Evolutionary conservation across 2,113 vertebrate species (phyloP), one percentile per base, ranked within the genome.

Genomic region (Turnix velox): DNA sequence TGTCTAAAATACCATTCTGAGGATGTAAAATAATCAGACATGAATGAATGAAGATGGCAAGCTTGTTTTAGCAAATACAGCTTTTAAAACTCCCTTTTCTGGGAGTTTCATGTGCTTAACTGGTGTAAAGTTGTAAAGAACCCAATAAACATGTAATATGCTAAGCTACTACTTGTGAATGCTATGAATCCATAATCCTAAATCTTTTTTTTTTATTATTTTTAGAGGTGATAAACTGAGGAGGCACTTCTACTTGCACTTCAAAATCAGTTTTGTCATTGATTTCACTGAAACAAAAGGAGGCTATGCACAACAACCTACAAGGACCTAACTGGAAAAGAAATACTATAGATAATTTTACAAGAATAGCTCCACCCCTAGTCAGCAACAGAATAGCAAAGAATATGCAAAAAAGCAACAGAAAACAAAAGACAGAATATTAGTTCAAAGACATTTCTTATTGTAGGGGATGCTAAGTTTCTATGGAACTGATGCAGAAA

Each of bases 261-360:
- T 84, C 63, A 67, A 88, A 96, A 88, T 81, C 69, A 63, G 86
- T 88, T 94, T 89, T 62, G 45, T 22, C 42, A 88, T 73, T 68
- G 52, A 91, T 93, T 82, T 66, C 66, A 49, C 25, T 54, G 33
- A 78, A 86, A 86, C 37, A 71, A 81, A 83, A 66, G 7, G 43
- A 52, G 7, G 40, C 35, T n/a, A n/a, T n/a, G n/a, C n/a, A n/a
- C n/a, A n/a, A n/a, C n/a, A n/a, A n/a, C n/a, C n/a, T 27, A 37
- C 9, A 39, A 81, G n/a, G 31, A 75, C 30, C n/a, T 75, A 75
- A 65, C 40, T 72, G 52, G 33, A 91, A 84, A 80, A 84, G 27
- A 91, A 94, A 84, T 9, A 39, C 27, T 37, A 7, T 8, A 12
- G 80, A 46, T 48, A 89, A 52, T 20, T 67, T 72, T 30, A 48